Percentiles rank a stretch among this genome's conserved stretches.
These are phyloP conservation scores for Ypsolopha sequella DNA, from an alignment of 2,888 invertebrate species.

Conservation along the genomic window DNA sequence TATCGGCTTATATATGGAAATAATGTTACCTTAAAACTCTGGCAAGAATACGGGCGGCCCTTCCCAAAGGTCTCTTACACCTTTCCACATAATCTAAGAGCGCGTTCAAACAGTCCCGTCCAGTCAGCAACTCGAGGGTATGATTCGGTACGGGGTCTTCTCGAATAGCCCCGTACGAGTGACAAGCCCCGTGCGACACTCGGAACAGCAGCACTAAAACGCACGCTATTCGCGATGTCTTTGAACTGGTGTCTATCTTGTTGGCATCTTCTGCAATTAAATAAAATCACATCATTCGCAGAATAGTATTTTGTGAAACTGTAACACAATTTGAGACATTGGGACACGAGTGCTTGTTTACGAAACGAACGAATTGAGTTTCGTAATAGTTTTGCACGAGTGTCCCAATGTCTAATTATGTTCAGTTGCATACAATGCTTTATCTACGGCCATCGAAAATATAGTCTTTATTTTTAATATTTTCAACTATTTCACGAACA, in stretches of 20 bases:
- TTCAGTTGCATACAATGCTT: too few relatives aligned
- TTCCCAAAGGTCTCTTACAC: constrained; percentile 52
- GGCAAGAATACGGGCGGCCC: constrained; percentile 64
- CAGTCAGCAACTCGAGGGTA: constrained; percentile 43
- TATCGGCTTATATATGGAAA: not conserved
- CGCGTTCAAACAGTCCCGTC: constrained; percentile 45
- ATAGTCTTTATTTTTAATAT: too few relatives aligned
- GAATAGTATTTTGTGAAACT: too few relatives aligned
- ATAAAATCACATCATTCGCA: too few relatives aligned
- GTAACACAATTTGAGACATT: too few relatives aligned
- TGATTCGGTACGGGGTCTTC: constrained; percentile 39
- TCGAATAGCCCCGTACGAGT: constrained; percentile 22
- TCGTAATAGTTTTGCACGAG: too few relatives aligned
- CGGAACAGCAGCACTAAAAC: constrained; percentile 49
- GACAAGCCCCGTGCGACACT: constrained; percentile 46
- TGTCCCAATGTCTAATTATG: too few relatives aligned
- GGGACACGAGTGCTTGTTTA: too few relatives aligned
- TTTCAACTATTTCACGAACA: too few relatives aligned
- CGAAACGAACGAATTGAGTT: too few relatives aligned
- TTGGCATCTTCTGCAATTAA: constrained; percentile 25
- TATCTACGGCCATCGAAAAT: too few relatives aligned
- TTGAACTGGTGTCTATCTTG: constrained; percentile 25
- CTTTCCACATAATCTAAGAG: constrained; percentile 58
- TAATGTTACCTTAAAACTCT: constrained; percentile 58
- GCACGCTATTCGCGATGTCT: constrained; percentile 48